Base-by-base conservation (phyloP, 1,140 invertebrate species). In the Ganaspis sp. region DNA sequence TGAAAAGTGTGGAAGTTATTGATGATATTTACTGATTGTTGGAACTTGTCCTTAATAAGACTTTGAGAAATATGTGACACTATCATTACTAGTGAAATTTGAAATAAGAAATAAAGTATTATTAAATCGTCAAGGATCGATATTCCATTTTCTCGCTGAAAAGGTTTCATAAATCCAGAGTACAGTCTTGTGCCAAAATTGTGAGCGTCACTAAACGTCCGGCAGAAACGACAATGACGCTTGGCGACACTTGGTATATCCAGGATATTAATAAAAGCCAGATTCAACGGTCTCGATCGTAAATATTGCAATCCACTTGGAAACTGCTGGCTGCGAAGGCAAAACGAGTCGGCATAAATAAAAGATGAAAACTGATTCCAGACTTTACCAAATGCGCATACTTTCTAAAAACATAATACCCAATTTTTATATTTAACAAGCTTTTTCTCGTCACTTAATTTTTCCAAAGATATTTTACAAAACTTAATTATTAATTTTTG, bases 211-310 rank as follows among this genome's bases (percentile, higher is more conserved):
- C 26, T 12, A 64, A 64, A n/a, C 26, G 23, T 64, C 58, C 23
- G 58, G 12, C 12, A 15, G 9, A 64, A 64, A 34, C 58, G 58
- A 64, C 58, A 34, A 64, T 21, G 58, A 34, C 26, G 58, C 9
- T 64, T 29, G 23, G 45, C 45, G 45, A 49, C 45, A 49, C 45
- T 49, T 49, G 45, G 45, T 17, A n/a, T 49, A 49, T 64, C 23
- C 26, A 64, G 54, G 54, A 64, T 64, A 64, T 64, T 29, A 64
- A 64, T 29, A 29, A 64, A 64, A 64, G 54, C 23, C 54, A 64
- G 23, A 64, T 64, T n/a, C 58, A 64, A 64, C 58, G 23, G 58
- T 29, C 58, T 64, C 15, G 26, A 64, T 64, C 23, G 58, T 64
- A 64, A 64, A 29, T 64, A 64, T 64, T 64, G 26, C 58, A 29